A percentile compares a stretch with the other conserved stretches of the same genome.
Conservation (phyloP, 2,797 vertebrate species). For the Bradypus variegatus region DNA sequence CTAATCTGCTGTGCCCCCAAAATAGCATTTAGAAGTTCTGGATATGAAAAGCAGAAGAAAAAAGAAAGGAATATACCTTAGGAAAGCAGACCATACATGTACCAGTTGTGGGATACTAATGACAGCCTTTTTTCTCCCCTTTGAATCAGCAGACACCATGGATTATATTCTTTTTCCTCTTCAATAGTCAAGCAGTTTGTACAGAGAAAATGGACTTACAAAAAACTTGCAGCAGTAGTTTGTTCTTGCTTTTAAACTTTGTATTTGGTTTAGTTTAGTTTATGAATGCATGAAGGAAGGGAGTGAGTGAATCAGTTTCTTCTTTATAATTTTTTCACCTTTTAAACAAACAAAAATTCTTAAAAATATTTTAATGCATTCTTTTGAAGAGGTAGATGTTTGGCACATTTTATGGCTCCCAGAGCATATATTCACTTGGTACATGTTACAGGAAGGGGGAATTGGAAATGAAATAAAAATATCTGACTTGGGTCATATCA, state of each 20-base stretch:
- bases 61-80: slow-evolving; percentile 71
- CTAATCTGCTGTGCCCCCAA: slow-evolving; percentile 85
- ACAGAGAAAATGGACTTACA: slow-evolving; percentile 85
- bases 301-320: slow-evolving; percentile 77
- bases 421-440: slow-evolving; percentile 72
- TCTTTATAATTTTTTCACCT: slow-evolving; percentile 73
- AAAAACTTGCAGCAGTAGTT: slow-evolving; percentile 76
- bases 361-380: slow-evolving; percentile 72
- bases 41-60: slow-evolving; percentile 77
- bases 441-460: slow-evolving; percentile 66
- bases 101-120: slow-evolving; percentile 87
- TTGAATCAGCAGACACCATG: slow-evolving; percentile 75
- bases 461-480: slow-evolving; percentile 54
- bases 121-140: slow-evolving; percentile 73
- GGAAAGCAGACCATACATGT: slow-evolving; percentile 84
- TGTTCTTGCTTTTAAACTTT: slow-evolving; percentile 78
- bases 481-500: slow-evolving; percentile 62
- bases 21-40: slow-evolving; percentile 82
- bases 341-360: slow-evolving; percentile 66
- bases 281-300: slow-evolving; percentile 82
- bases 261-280: slow-evolving; percentile 78
- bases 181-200: slow-evolving; percentile 84
- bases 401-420: slow-evolving; percentile 77
- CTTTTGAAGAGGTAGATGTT: slow-evolving; percentile 73
- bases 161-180: slow-evolving; percentile 75